Base-by-base conservation (phyloP, 2,888 invertebrate species). In the Heliconius charithonia region DNA sequence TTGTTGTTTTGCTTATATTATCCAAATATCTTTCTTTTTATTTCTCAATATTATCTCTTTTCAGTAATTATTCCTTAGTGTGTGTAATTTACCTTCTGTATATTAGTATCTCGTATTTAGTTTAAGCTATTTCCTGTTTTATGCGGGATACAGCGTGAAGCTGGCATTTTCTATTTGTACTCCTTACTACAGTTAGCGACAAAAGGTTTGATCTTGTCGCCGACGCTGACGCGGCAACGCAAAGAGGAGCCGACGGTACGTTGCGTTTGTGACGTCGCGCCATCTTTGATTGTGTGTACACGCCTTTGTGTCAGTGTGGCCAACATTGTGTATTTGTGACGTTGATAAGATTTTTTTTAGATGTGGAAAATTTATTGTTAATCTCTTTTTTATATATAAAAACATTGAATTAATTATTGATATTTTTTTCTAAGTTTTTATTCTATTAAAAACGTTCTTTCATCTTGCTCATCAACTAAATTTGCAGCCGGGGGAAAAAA, bases 181-280 rank as follows among this genome's bases (percentile, higher is more conserved):
- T 79, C 71, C 78, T 79, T 67, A 78, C 88, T 87, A 87, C 92
- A 94, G 94, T 89, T 89, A 85, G 89, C 94, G 83, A 89, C 92
- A 86, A 92, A 93, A 89, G 93, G 93, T 86, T 89, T 93, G 90
- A 89, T 89, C 87, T 86, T 91, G 86, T 89, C 92, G 83, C 91
- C 92, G 85, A 90, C 91, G 86, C 90, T 90, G 85, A 86, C 90
- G 86, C 90, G 92, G 84, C 92, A 88, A 85, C 87, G 87, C 86
- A 89, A 87, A 86, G 84, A 83, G 76, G 88, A 88, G 86, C 82
- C 85, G 89, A 86, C 91, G 93, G 93, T 93, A 93, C 89, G 93
- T 92, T 85, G 85, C 85, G 87, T 80, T 84, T 84, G 86, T 84
- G 85, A 80, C 84, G 84, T 85, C 79, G 80, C 75, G 78, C 74